Evolutionary conservation across 2,797 vertebrate species (phyloP), one percentile per base, ranked within the genome.

Genomic region (Gadopsis bispinosus): DNA sequence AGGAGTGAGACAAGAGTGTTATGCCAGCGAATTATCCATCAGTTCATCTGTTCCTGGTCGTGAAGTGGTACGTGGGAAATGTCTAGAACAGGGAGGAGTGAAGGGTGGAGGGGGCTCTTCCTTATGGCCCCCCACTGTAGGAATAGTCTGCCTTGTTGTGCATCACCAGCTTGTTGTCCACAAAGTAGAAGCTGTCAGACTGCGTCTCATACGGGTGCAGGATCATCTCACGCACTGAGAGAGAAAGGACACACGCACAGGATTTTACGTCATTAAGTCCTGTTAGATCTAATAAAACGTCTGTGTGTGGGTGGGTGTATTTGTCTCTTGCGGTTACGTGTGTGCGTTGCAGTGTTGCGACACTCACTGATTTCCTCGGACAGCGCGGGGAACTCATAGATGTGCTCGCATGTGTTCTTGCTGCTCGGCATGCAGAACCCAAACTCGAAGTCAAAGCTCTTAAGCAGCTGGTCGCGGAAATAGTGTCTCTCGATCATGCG

Each of bases 91-190:
- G 69, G 75, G 59, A 56, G 45, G 75, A 53, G 60, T 33, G 56
- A 31, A 53, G 20, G 67, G 45, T 56, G 26, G 39, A 35, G n/a
- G 72, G 5, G 16, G 35, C 39, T 75, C 43, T 48, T 78, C 77
- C 84, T 39, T 95, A 99, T 11, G 97, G 96, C 6, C 96, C 96
- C 45, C 97, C 97, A 0, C 96, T 97, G 95, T 99, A 99, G 12
- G 98, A 99, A 94, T 99, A 99, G 93, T 99, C 98, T 83, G 98
- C 98, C 94, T 99, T 99, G 94, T 99, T 99, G 95, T 99, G 98
- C 98, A 99, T 99, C 95, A 99, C 97, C 85, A 99, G 95, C 95
- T 97, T 97, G 96, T 98, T 98, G 93, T 99, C 97, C 91, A 99
- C 98, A 88, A 99, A 99, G 96, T 99, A 99, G 95, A 99, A 99